Base-by-base conservation (phyloP, 1,140 invertebrate species). In the Megalonaias nervosa region DNA sequence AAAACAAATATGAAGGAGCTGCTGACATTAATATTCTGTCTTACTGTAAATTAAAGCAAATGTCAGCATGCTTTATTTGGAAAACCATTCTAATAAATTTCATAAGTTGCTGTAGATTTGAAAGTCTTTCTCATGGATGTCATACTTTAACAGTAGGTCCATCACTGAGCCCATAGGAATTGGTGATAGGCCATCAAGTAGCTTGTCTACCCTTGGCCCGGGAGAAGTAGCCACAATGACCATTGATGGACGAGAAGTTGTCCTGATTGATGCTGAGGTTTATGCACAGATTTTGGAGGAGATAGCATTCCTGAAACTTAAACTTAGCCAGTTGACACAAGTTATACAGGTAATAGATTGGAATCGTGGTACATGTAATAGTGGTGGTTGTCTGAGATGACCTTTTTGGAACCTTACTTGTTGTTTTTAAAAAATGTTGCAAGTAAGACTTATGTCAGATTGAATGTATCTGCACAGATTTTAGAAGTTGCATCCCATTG, bases 221-320 rank as follows among this genome's bases (percentile, higher is more conserved):
- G 38, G 38, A 19, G 76, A 78, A 59, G 66, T 78, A 26, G 73
- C 67, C 5, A 71, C 74, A 13, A 71, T 74, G 71, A 74, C 60
- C 23, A 76, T 81, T 61, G 74, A 81, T 76, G 79, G 74, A 6
- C 26, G 75, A 58, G 79, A 81, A 31, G 79, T 81, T 9, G 75
- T 81, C 26, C 60, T 81, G 15, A 76, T 81, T 57, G 75, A 81
- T 70, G 79, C 79, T 38, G 79, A 81, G 19, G 38, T 76, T 19
- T 81, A 71, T 66, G 74, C 79, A 74, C 79, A 81, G 65, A 76
- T 81, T 23, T 77, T 81, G 26, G 79, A 81, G 60, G 79, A 81
- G 60, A 74, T 81, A 26, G 74, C 75, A 48, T 72, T 31, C n/a
- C 71, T 81, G 17, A 81, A 81, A 48, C 77, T 77, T 74, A 81